These are phyloP conservation scores for Yoshiicerus persimilis DNA, from an alignment of 1,140 invertebrate genomes.

Conservation along the genomic window DNA sequence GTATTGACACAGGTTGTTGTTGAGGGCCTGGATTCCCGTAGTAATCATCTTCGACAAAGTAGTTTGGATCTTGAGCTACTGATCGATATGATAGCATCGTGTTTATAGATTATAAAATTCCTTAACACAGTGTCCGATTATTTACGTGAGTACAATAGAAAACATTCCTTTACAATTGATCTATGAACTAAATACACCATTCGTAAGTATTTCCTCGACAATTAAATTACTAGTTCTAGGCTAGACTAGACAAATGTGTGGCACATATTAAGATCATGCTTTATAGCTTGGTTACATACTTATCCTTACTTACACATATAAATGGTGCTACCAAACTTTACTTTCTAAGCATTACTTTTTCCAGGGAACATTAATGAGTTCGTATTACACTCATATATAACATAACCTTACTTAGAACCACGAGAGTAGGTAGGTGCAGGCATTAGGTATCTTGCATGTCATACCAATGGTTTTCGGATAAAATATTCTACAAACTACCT, in stretches of 20 bases:
- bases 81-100: background rate
- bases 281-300: background rate
- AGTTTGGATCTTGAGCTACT: conserved; percentile 19
- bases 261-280: background rate
- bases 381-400: background rate
- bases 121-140: background rate
- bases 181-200: background rate
- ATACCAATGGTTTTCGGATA: background rate
- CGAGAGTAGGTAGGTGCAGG: background rate
- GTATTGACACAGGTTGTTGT: conserved; percentile 37
- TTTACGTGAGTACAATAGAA: background rate
- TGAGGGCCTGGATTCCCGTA: conserved; percentile 22
- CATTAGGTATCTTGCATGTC: background rate
- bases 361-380: background rate
- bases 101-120: background rate
- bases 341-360: background rate
- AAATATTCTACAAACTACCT: background rate
- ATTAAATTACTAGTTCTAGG: background rate
- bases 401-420: background rate
- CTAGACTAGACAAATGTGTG: background rate
- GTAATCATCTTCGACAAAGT: conserved; percentile 28
- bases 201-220: background rate
- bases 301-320: background rate
- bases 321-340: background rate
- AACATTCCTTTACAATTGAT: background rate